These are phyloP conservation scores for Scarus forsteni DNA, from an alignment of 2,797 vertebrate genomes.

Conservation along the genomic window DNA sequence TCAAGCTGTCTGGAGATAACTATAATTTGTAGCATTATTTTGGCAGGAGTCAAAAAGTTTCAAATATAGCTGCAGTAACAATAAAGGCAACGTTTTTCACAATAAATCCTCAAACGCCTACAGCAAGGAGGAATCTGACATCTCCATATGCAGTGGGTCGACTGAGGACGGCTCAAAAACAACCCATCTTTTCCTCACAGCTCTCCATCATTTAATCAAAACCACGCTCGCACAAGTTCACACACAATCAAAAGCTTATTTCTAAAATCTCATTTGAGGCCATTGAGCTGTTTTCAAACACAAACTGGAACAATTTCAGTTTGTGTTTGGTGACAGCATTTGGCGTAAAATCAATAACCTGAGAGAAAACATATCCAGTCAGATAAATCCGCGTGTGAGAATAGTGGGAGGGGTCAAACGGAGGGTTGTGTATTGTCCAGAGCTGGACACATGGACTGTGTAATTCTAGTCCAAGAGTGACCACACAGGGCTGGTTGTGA, in stretches of 20 bases:
- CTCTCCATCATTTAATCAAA: slow-evolving; percentile 43
- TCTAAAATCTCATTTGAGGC: slow-evolving; percentile 10
- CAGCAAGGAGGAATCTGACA: slow-evolving; percentile 38
- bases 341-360: slow-evolving; percentile 48
- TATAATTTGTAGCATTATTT: slow-evolving; percentile 30
- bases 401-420: slow-evolving; percentile 53
- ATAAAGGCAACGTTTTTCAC: slow-evolving; percentile 42
- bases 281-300: slow-evolving; percentile 26
- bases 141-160: slow-evolving; percentile 34
- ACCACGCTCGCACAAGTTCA: slow-evolving; percentile 32
- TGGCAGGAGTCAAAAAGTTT: slow-evolving; percentile 22
- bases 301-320: slow-evolving; percentile 15
- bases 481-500: slow-evolving; percentile 79
- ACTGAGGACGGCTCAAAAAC: slow-evolving; percentile 46
- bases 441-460: slow-evolving; percentile 79
- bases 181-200: slow-evolving; percentile 32
- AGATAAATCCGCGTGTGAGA: slow-evolving; percentile 67
- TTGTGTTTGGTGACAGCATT: slow-evolving; percentile 35
- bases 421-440: slow-evolving; percentile 68
- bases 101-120: slow-evolving; percentile 40
- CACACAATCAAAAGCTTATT: slow-evolving; percentile 37
- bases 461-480: slow-evolving; percentile 81
- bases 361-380: slow-evolving; percentile 15
- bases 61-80: slow-evolving; percentile 36
- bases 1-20: slow-evolving; percentile 28